These are phyloP conservation scores for Dichetophora obliterata DNA, from an alignment of 2,888 invertebrate genomes.

Conservation along the genomic window DNA sequence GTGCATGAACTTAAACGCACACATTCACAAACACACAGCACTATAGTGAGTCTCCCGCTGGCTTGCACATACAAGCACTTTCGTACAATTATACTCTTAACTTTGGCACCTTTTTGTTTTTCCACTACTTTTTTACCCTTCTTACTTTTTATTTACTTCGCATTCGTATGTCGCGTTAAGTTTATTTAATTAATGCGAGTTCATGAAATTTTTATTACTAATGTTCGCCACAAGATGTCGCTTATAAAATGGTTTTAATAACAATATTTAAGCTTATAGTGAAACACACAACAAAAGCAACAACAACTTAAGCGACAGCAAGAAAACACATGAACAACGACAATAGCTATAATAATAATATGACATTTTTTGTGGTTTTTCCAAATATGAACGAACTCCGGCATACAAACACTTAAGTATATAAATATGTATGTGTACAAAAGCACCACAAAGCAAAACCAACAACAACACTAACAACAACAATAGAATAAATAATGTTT, in stretches of 20 bases:
- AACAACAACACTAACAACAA: background rate
- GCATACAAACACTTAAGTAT: background rate
- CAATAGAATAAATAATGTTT: constrained; percentile 11
- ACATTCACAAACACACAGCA: background rate
- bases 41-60: background rate
- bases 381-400: constrained; percentile 47
- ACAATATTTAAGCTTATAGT: constrained; percentile 18
- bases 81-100: background rate
- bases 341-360: constrained; percentile 8
- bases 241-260: constrained; percentile 9
- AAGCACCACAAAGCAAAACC: background rate
- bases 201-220: constrained; percentile 31
- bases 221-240: constrained; percentile 38
- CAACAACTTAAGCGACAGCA: constrained; percentile 42
- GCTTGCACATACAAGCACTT: background rate
- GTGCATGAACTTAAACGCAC: background rate
- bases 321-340: constrained; percentile 46
- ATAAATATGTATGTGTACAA: background rate
- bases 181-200: constrained; percentile 35
- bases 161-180: background rate
- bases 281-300: constrained; percentile 28
- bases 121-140: background rate
- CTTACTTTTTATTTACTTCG: background rate
- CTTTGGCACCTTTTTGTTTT: background rate
- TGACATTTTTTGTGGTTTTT: constrained; percentile 55